Conservation (phyloP, 1,140 invertebrate species). For the Pachyrhynchus sulphureomaculatus region DNA sequence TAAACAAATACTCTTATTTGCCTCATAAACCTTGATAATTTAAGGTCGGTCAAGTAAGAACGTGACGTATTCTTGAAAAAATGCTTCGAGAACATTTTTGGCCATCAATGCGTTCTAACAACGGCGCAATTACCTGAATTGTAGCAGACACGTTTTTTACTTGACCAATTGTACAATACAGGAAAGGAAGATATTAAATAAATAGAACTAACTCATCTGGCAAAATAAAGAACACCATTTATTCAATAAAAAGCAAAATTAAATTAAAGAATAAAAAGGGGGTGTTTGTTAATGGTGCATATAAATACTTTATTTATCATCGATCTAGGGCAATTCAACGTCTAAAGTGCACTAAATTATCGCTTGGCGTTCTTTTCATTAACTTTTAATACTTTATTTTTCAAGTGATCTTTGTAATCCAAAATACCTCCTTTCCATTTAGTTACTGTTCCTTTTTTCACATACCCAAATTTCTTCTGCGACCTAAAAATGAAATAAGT, state of each 20-base stretch:
- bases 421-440: constrained; percentile 97
- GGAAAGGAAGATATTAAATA: too few species aligned
- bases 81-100: too few species aligned
- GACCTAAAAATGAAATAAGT: constrained; percentile 64
- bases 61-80: too few species aligned
- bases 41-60: too few species aligned
- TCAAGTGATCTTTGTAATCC: constrained; percentile 93
- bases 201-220: neutral
- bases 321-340: neutral
- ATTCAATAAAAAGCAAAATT: constrained; percentile 1
- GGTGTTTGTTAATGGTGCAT: constrained; percentile 3
- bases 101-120: too few species aligned
- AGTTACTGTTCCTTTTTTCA: constrained; percentile 91
- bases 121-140: too few species aligned
- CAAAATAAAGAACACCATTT: neutral
- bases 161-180: too few species aligned
- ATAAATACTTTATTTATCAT: neutral
- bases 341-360: neutral
- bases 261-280: neutral
- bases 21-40: too few species aligned
- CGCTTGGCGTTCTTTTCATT: constrained; percentile 47
- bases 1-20: too few species aligned
- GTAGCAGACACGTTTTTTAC: too few species aligned
- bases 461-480: constrained; percentile 99
- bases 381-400: constrained; percentile 75